Evolutionary conservation across 2,888 invertebrate genomes (phyloP), one percentile per base, ranked within the genome.

Genomic region (Latrodectus elegans): DNA sequence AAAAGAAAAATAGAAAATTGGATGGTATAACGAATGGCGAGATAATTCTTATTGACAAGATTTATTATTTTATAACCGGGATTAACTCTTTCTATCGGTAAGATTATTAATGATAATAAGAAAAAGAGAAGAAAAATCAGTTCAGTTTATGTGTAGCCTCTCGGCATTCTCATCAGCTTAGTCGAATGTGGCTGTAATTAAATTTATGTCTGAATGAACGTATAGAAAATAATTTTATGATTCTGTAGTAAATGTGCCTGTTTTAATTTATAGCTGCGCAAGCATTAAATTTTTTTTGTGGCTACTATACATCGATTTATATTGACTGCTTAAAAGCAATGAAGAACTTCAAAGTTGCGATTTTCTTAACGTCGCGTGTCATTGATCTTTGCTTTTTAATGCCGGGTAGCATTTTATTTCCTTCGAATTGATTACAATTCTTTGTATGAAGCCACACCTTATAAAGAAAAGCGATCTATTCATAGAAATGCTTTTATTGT

Each of bases 51-150:
- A 38, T 17, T 38, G 49, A 52, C 38, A 15, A 72, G 74, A 81
- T 81, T 74, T 53, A 81, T 26, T 12, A 51, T n/a, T 51, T 60
- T 72, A 17, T 51, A 68, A 78, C 53, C 80, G 17, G 17, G 80
- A 65, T 67, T 73, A 53, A 67, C 52, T 65, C n/a, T 65, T 67
- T 51, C 17, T 52, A 67, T 81, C 65, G 52, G 73, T n/a, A 38
- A 70, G 68, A 78, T 71, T 68, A 78, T 78, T 78, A 78, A 78
- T 78, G 11, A 67, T 70, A 74, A 74, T 55, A 55, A 22, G 15
- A 11, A 55, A 49, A 74, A 26, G 60, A 74, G 15, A 11, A 55
- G 26, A 26, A 74, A 74, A 60, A 60, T 49, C 8, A 55, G 11
- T 51, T 22, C 8, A 51, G 14, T 11, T 26, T 60, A 53, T 26